These are phyloP conservation scores for Heliconius hortense DNA, from an alignment of 2,888 invertebrate species.

Conservation along the genomic window DNA sequence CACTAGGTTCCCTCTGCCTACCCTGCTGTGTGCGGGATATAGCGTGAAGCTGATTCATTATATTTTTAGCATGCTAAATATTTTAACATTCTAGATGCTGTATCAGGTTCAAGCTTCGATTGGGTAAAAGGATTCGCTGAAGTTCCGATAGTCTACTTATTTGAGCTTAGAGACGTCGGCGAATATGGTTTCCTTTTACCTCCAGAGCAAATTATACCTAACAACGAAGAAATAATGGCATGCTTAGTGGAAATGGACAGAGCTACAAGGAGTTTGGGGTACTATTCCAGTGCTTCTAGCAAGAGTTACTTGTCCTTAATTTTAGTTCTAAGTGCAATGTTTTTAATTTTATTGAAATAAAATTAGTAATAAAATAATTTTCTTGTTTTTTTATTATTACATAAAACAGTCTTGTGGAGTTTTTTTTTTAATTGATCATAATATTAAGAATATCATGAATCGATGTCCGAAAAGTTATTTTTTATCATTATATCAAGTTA, in stretches of 20 bases:
- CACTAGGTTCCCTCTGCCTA: no score
- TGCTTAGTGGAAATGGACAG: conserved; percentile 62
- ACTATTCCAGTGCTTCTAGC: conserved; percentile 49
- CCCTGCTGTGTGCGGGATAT: no score
- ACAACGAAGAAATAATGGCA: conserved; percentile 70
- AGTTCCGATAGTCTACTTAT: conserved; percentile 78
- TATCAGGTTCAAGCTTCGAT: conserved; percentile 75
- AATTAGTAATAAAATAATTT: not conserved
- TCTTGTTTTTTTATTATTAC: not conserved
- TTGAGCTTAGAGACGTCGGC: conserved; percentile 81
- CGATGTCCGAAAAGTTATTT: no score
- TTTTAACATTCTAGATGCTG: conserved; percentile 57
- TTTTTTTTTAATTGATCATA: not conserved
- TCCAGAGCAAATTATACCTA: conserved; percentile 71
- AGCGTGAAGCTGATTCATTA: no score
- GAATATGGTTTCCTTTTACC: conserved; percentile 80
- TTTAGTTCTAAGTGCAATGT: conserved; percentile 15
- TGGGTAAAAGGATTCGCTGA: conserved; percentile 80
- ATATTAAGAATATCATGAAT: no score
- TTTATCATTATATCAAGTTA: no score
- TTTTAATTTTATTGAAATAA: conserved; percentile 15
- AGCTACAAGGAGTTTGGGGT: conserved; percentile 52
- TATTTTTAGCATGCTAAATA: not conserved
- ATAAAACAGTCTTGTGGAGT: not conserved
- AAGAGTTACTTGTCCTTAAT: conserved; percentile 16